These are phyloP conservation scores for Diaphora mendica DNA, from an alignment of 2,888 invertebrate genomes.

Conservation along the genomic window DNA sequence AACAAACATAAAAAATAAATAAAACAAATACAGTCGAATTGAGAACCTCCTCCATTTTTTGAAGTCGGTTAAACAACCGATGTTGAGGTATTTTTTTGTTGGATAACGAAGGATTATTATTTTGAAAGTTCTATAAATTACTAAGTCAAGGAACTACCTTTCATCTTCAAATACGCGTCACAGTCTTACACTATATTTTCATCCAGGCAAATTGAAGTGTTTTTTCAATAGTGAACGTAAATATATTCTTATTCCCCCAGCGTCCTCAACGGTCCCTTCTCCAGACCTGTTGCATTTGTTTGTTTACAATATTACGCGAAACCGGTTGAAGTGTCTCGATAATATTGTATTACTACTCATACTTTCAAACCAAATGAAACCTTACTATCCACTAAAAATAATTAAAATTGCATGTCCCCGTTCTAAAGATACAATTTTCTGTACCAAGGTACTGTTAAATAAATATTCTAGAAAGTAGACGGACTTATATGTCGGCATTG, in stretches of 20 bases:
- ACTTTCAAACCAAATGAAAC: conserved; percentile 9
- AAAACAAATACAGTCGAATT: too few species aligned
- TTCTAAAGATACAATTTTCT: conserved; percentile 20
- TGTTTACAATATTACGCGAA: conserved; percentile 70
- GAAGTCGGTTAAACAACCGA: too few species aligned
- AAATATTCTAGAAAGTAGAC: conserved; percentile 32
- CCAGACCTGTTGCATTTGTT: conserved; percentile 70
- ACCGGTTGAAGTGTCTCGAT: conserved; percentile 65
- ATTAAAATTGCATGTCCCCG: conserved; percentile 1
- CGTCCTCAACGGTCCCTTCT: conserved; percentile 43
- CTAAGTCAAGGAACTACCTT: too few species aligned
- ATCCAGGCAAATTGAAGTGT: neutral
- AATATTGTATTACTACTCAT: conserved; percentile 19
- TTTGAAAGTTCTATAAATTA: too few species aligned
- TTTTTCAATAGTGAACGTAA: neutral
- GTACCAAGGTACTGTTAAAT: conserved; percentile 4
- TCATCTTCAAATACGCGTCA: neutral
- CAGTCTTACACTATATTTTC: neutral
- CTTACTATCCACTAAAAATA: fast-evolving
- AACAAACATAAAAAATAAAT: too few species aligned
- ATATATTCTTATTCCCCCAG: conserved; percentile 28
- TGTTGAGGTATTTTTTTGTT: too few species aligned
- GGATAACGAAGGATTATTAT: too few species aligned
- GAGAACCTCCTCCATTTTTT: too few species aligned
- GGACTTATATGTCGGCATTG: conserved; percentile 19